Evolutionary conservation across 2,888 invertebrate genomes (phyloP).

Genomic region (Eubasilissa splendida): DNA sequence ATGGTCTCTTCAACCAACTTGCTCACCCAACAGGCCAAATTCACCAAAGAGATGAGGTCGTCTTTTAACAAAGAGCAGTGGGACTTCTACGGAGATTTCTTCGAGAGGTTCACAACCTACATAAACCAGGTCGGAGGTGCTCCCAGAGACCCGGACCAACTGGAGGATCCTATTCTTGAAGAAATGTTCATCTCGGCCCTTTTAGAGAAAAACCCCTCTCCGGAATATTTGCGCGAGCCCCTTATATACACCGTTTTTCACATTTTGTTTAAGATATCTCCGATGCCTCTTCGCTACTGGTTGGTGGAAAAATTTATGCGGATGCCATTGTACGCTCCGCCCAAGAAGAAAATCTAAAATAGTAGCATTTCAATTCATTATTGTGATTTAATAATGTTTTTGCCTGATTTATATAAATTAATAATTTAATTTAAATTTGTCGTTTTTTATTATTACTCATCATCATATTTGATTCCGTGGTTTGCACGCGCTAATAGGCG

Average conservation of each 20-base stretch:
- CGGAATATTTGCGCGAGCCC: constrained; percentile 79
- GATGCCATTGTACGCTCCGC: constrained; percentile 69
- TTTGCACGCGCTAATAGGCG: no score
- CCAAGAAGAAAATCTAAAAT: constrained; percentile 60
- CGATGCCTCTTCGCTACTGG: constrained; percentile 73
- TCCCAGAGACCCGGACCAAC: constrained; percentile 69
- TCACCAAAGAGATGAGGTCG: constrained; percentile 78
- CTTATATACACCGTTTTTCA: constrained; percentile 80
- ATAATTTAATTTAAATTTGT: background rate
- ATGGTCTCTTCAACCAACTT: constrained; percentile 81
- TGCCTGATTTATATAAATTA: background rate
- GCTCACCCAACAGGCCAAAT: constrained; percentile 74
- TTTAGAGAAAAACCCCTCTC: constrained; percentile 73
- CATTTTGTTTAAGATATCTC: constrained; percentile 75
- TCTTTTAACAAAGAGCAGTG: constrained; percentile 77
- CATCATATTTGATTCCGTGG: no score
- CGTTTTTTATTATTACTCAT: no score
- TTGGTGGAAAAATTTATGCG: constrained; percentile 77
- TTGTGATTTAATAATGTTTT: background rate
- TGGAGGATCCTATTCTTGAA: constrained; percentile 73
- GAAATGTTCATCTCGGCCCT: constrained; percentile 77
- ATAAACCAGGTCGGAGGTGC: constrained; percentile 67
- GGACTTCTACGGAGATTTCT: constrained; percentile 78
- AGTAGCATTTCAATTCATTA: background rate
- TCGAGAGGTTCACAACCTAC: constrained; percentile 76